A percentile compares a stretch with the other conserved stretches of the same genome.
Conservation (phyloP, 2,113 vertebrate genomes). For the Siphamia tubifer region DNA sequence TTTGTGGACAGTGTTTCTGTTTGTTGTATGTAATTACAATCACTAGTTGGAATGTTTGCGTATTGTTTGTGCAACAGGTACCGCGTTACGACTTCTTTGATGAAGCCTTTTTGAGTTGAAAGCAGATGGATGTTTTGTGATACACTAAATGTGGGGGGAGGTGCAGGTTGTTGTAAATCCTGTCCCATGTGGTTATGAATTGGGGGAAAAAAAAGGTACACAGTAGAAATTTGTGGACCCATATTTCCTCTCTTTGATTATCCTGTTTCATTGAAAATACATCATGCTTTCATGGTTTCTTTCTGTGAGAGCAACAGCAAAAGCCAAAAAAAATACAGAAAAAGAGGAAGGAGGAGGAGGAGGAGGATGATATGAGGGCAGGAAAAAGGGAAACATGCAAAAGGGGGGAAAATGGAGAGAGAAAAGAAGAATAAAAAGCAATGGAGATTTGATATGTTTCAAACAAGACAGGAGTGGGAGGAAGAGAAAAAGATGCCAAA, state of each 20-base stretch:
- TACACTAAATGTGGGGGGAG: background rate
- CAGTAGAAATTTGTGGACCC: conserved; percentile 33
- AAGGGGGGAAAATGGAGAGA: background rate
- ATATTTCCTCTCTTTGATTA: conserved; percentile 35
- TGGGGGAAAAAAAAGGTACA: conserved; percentile 51
- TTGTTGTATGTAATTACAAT: too few species aligned
- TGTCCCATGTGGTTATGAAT: conserved; percentile 43
- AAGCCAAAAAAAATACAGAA: conserved; percentile 21
- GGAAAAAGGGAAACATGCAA: background rate
- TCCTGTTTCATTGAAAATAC: conserved; percentile 36
- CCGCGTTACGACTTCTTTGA: background rate
- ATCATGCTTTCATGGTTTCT: conserved; percentile 43
- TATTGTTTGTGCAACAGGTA: conserved; percentile 34
- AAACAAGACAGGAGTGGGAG: conserved; percentile 19
- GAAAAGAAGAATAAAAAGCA: conserved; percentile 4
- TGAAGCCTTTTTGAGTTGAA: conserved; percentile 6
- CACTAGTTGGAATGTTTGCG: too few species aligned
- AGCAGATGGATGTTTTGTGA: background rate
- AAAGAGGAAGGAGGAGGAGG: background rate
- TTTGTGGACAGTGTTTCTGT: too few species aligned
- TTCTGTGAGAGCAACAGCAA: conserved; percentile 11
- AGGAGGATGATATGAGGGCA: conserved; percentile 14
- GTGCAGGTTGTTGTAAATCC: conserved; percentile 32
- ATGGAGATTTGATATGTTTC: background rate
- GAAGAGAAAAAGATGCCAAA: conserved; percentile 22